phyloP scores from a whole-genome alignment of 2,113 vertebrate genomes.

The Herpailurus yagouaroundi region DNA sequence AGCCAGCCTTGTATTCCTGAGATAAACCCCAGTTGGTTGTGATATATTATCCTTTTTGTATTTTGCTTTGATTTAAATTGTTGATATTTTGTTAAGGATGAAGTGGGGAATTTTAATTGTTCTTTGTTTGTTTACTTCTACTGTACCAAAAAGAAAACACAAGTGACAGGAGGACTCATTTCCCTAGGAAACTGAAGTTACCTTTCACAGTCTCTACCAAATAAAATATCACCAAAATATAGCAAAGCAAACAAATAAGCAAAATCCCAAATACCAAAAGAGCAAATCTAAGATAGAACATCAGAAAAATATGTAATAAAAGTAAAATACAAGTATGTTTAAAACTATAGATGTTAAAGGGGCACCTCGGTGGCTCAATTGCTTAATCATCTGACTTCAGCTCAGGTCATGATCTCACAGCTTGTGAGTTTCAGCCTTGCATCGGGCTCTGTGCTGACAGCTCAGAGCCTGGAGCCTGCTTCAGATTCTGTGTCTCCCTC shows the following conservation, averaged over 20 bases:
- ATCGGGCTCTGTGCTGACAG: too few species aligned
- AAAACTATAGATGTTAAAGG: neutral
- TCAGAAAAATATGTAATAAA: neutral
- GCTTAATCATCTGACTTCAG: too few species aligned
- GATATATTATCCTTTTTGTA: neutral
- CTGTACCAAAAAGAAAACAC: neutral
- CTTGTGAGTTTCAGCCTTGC: too few species aligned
- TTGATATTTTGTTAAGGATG: neutral
- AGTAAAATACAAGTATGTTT: neutral
- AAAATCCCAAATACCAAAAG: neutral
- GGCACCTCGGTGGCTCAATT: too few species aligned
- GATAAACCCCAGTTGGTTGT: neutral
- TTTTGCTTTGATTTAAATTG: neutral
- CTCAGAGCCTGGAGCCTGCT: too few species aligned
- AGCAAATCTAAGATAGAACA: neutral
- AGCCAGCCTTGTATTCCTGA: neutral
- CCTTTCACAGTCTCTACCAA: neutral
- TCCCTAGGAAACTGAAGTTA: neutral
- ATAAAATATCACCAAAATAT: neutral
- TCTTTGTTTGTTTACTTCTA: neutral
- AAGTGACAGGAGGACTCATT: neutral
- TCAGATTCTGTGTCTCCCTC: too few species aligned
- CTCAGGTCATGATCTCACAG: too few species aligned
- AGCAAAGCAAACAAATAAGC: neutral
- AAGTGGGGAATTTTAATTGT: neutral